Conservation (phyloP, 1,140 invertebrate genomes). For the Telenomus remus region DNA sequence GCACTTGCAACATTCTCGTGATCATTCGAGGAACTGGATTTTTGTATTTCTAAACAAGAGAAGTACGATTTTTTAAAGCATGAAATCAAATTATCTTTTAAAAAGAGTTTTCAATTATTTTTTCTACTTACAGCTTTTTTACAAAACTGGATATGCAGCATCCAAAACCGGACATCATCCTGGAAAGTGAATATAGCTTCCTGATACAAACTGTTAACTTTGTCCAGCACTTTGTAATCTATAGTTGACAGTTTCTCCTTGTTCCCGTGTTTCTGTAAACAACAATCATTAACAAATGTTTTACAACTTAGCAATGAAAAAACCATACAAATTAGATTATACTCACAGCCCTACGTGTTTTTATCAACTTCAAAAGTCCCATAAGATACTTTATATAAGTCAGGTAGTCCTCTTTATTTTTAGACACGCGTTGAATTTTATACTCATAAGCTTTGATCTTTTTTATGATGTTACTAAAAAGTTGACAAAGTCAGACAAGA, state of each 20-base stretch:
- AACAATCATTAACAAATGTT: slow-evolving; percentile 7
- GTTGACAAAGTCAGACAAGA: slow-evolving; percentile 2
- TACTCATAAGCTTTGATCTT: slow-evolving; percentile 84
- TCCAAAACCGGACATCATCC: slow-evolving; percentile 82
- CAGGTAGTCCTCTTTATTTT: slow-evolving; percentile 83
- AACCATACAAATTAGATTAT: no score
- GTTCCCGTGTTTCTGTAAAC: slow-evolving; percentile 76
- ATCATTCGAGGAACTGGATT: slow-evolving; percentile 74
- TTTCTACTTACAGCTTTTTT: slow-evolving; percentile 77
- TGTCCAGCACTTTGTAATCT: slow-evolving; percentile 79
- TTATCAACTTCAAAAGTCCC: slow-evolving; percentile 80
- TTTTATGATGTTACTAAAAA: slow-evolving; percentile 80
- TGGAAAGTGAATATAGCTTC: slow-evolving; percentile 79
- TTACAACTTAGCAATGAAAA: slow-evolving; percentile 11
- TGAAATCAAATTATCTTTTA: no score
- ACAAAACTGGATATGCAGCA: slow-evolving; percentile 84
- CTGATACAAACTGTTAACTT: slow-evolving; percentile 81
- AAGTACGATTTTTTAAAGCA: slow-evolving; percentile 16
- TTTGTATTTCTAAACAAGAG: slow-evolving; percentile 67
- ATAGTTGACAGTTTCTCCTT: slow-evolving; percentile 80
- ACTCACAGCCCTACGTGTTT: slow-evolving; percentile 75
- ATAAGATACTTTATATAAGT: slow-evolving; percentile 84
- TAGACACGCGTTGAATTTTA: slow-evolving; percentile 80
- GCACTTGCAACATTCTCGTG: slow-evolving; percentile 79
- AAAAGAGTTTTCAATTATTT: background rate